A percentile compares a stretch with the other conserved stretches of the same genome.
These are phyloP conservation scores for Neomorphus geoffroyi DNA, from an alignment of 2,797 vertebrate genomes.

Conservation along the genomic window DNA sequence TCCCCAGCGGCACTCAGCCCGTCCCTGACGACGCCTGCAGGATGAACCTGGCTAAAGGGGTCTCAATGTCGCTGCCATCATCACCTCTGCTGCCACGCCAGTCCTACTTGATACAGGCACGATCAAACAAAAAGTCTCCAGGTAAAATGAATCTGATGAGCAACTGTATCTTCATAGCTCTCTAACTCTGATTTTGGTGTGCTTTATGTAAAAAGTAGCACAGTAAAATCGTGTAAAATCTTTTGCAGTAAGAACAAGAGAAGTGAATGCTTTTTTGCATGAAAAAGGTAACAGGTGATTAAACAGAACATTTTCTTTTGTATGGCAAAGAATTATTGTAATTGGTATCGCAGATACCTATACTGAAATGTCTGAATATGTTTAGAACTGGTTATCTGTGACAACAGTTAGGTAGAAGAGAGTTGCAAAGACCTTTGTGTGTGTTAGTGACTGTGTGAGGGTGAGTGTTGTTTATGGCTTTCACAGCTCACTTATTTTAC, in stretches of 20 bases:
- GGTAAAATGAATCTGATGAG: conserved; percentile 75
- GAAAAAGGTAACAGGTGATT: neutral
- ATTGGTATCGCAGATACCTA: neutral
- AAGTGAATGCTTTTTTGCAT: neutral
- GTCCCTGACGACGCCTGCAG: conserved; percentile 82
- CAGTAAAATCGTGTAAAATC: neutral
- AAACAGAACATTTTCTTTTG: neutral
- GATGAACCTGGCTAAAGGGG: conserved; percentile 87
- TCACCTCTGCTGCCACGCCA: conserved; percentile 94
- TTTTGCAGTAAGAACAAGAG: neutral
- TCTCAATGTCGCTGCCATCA: conserved; percentile 95
- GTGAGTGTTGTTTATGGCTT: neutral
- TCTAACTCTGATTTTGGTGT: neutral
- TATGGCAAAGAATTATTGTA: neutral
- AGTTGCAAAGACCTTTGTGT: neutral
- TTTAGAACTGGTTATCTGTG: neutral
- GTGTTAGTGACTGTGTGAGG: neutral
- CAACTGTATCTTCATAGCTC: neutral
- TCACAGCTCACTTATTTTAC: neutral
- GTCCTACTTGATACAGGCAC: conserved; percentile 86
- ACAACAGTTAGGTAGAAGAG: neutral
- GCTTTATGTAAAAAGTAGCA: neutral
- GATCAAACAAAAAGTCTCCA: conserved; percentile 92
- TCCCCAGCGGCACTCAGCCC: conserved; percentile 60
- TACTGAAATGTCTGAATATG: neutral